Base-by-base conservation (phyloP, 37 sponge, comb jelly and placozoan species). In the Crambe crambe region DNA sequence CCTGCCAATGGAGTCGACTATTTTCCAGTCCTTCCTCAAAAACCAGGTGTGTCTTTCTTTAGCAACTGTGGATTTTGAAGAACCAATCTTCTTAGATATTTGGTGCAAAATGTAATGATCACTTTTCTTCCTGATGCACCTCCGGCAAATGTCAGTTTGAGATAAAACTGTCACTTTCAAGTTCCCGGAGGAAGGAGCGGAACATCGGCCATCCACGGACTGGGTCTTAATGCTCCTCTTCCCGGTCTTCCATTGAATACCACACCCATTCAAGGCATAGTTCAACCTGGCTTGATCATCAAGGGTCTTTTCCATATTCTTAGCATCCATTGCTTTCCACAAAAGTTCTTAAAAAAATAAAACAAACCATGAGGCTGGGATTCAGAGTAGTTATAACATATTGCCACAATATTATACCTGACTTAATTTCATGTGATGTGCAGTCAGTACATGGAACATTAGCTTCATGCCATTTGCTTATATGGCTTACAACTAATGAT, bases 201-300 rank as follows among this genome's bases (percentile, higher is more conserved):
- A 20, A n/a, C n/a, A n/a, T n/a, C n/a, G n/a, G n/a, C n/a, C n/a
- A n/a, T n/a, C n/a, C n/a, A n/a, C n/a, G n/a, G n/a, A n/a, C n/a
- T 65, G 34, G 4, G 40, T 65, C 3, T 23, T 22, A 31, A 32
- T 8, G 32, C 29, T 6, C 3, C 25, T 20, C 20, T 23, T 31
- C 3, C 54, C 54, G 6, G 25, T 42, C 27, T 26, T 15, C 80
- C 80, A 80, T 21, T 12, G 5, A 15, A 80, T 80, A 36, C 58
- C 26, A 27, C 80, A 80, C 30, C 32, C 26, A 0, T 69, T 25
- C 43, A 86, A 64, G 15, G 76, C 80, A 30, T 80, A 54, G 70
- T 86, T 86, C 56, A 86, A 31, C 30, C 23, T 65, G 0, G 80
- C 81, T 54, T 86, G 87, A 66, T 86, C 87, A 54, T 86, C 87